Evolutionary conservation across 2,797 vertebrate genomes (phyloP).

Genomic region (Acomys russatus): DNA sequence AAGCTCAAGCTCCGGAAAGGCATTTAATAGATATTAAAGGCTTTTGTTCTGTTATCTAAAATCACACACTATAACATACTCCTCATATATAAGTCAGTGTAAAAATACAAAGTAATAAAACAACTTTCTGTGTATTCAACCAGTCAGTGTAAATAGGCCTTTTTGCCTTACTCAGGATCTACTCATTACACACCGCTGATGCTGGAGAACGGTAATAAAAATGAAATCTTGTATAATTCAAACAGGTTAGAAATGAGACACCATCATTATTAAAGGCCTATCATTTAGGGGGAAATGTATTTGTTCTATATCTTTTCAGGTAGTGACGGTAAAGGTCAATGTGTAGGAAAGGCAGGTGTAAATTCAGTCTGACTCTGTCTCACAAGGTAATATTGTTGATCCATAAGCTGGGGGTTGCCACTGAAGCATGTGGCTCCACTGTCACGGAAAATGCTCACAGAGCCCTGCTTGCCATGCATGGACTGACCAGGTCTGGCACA

Average conservation of each 20-base stretch:
- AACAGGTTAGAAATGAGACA: background rate
- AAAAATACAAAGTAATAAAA: background rate
- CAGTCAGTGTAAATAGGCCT: background rate
- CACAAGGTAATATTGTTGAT: background rate
- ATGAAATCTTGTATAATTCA: background rate
- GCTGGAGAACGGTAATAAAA: background rate
- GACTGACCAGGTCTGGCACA: background rate
- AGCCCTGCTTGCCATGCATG: no score
- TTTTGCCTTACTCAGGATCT: background rate
- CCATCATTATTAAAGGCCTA: background rate
- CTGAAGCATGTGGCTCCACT: background rate
- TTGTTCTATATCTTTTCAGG: slow-evolving; percentile 34
- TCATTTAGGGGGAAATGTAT: background rate
- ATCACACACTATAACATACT: background rate
- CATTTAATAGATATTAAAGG: background rate
- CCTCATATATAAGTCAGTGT: background rate
- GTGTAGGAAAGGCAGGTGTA: background rate
- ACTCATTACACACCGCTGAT: background rate
- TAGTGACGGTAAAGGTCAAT: background rate
- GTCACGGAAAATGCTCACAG: background rate
- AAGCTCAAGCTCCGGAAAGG: background rate
- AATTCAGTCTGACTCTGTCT: background rate
- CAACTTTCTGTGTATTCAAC: background rate
- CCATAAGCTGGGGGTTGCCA: background rate
- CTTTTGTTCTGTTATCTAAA: background rate